Conservation (phyloP, 2,888 invertebrate species). For the Xanthorhoe spadicearia region DNA sequence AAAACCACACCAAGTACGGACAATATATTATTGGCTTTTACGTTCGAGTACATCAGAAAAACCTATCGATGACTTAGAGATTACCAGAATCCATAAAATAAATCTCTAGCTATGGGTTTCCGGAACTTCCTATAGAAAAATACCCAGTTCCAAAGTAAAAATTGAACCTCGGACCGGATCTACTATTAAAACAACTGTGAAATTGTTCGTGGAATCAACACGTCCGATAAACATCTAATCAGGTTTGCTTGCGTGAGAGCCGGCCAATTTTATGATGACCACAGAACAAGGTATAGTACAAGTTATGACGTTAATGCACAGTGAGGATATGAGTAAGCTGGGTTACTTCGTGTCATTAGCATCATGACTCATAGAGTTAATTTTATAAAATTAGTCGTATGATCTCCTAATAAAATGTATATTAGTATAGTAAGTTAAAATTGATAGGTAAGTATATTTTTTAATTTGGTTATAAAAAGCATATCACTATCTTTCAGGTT, state of each 20-base stretch:
- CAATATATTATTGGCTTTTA: neutral
- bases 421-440: neutral
- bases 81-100: constrained; percentile 2
- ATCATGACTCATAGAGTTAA: neutral
- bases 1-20: neutral
- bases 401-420: neutral
- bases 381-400: neutral
- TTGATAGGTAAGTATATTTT: neutral
- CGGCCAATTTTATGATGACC: constrained; percentile 13
- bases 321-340: constrained; percentile 13
- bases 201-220: constrained; percentile 33
- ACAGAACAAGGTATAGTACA: too few species aligned
- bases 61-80: constrained; percentile 1
- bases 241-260: constrained; percentile 25
- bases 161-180: constrained; percentile 19
- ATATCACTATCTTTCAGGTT: too few species aligned
- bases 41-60: neutral
- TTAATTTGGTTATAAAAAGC: too few species aligned
- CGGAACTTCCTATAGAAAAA: constrained; percentile 18
- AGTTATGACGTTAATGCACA: constrained; percentile 20
- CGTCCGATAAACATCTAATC: constrained; percentile 34
- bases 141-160: constrained; percentile 2
- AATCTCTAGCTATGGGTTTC: constrained; percentile 8
- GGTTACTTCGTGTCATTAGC: constrained; percentile 6
- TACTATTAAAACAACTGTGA: constrained; percentile 18